A percentile compares a stretch with the other conserved stretches of the same genome.
phyloP scores from a whole-genome alignment of 2,113 vertebrate species.

The Leucopsar rothschildi region DNA sequence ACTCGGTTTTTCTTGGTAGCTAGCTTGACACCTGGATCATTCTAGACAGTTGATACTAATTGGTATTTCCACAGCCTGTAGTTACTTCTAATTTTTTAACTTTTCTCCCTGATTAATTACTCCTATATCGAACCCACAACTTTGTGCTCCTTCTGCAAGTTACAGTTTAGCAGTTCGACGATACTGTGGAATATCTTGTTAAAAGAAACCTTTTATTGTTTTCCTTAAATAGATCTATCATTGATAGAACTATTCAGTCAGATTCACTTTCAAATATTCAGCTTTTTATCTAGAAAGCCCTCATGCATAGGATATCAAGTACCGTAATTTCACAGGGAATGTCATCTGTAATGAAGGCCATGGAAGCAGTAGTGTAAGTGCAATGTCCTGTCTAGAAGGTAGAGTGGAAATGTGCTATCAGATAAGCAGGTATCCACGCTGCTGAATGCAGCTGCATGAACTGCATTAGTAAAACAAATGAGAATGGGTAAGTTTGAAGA shows the following conservation, averaged over 20 bases:
- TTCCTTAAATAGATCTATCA: neutral
- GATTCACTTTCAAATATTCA: neutral
- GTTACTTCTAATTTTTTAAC: neutral
- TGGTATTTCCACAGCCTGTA: neutral
- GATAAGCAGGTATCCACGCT: neutral
- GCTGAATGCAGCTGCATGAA: neutral
- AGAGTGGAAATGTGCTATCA: neutral
- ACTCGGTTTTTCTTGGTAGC: neutral
- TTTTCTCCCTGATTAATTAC: neutral
- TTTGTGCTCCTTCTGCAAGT: neutral
- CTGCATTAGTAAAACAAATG: neutral
- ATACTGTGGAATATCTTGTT: neutral
- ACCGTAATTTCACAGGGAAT: neutral
- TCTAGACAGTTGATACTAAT: neutral
- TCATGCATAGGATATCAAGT: neutral
- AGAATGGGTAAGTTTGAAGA: neutral
- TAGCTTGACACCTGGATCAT: neutral
- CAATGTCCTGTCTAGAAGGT: neutral
- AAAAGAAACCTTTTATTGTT: neutral
- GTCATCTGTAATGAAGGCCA: neutral
- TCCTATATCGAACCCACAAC: fast-evolving
- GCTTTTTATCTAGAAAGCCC: neutral
- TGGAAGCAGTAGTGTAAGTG: neutral
- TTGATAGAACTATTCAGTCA: neutral
- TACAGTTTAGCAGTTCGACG: neutral